Base-by-base conservation (phyloP, 2,113 vertebrate species). In the Saccopteryx leptura region DNA sequence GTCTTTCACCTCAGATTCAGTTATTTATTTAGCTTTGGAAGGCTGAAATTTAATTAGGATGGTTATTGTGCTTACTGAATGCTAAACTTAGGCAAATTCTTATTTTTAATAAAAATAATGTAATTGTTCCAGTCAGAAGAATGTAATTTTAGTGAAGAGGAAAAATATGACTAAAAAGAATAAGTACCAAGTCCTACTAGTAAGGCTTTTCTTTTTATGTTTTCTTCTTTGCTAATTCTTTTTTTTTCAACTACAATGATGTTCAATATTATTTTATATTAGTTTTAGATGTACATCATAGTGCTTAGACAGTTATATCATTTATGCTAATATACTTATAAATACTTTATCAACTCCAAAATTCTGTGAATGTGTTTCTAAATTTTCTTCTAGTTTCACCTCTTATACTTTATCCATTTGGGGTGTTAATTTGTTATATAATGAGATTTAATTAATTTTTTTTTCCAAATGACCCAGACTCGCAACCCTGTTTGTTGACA, bases 1-100 rank as follows among this genome's bases (percentile, higher is more conserved):
- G 19, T 61, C 17, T 81, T 66, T 66, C 15, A 61, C 66, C 72
- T 78, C 48, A 52, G 33, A 82, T 71, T 83, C 7, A 61, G 19
- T 76, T 94, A 72, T 39, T 88, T 91, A 56, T 69, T 90, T 17
- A 83, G 58, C 21, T 94, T 91, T 95, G 19, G 17, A 90, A 90
- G 88, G 81, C n/a, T 79, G 65, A 79, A 88, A 54, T 74, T 88
- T 72, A 72, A 72, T 50, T 72, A 61, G 56, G 17, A 23, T 33
- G 7, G 4, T 83, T 56, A 83, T 54, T 82, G 46, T 78, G 0
- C 5, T n/a, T 72, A 52, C 31, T 65, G 88, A 88, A 92, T 8
- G 31, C 10, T 84, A 89, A 58, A 60, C 14, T 78, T 46, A 74
- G 48, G 72, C 83, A 88, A 72, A 48, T 52, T n/a, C 39, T 61